Base-by-base conservation (phyloP, 2,113 vertebrate species). In the Oryzias curvinotus region DNA sequence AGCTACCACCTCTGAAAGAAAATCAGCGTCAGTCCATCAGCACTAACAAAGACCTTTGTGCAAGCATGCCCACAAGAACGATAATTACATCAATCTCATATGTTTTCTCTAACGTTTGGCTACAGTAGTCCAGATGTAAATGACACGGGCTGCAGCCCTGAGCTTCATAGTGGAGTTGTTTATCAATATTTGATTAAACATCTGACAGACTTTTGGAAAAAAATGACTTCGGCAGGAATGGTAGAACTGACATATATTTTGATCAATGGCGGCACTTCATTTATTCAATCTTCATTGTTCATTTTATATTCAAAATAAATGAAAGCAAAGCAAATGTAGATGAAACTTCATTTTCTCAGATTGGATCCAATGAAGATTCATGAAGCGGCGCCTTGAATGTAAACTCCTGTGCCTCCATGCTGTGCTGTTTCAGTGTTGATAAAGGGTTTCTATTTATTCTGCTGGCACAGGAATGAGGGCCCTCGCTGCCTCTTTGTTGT, bases 371-470 rank as follows among this genome's bases (percentile, higher is more conserved):
- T 48, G 19, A 48, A 17, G 47, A 48, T 48, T 10, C 47, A 48
- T 48, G 60, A 75, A 59, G 48, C 54, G 52, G 21, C 62, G 17
- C 61, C 18, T 2, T 52, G 69, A 53, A 68, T 49, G 7, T 52
- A 52, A 66, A 53, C 52, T 54, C 47, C 54, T 52, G n/a, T 48
- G 49, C 64, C 17, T 61, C 30, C 18, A 36, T 69, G 53, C 54
- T 75, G 42, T 3, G 5, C 61, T 65, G 63, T 66, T 72, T 76
- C 65, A 51, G 56, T 61, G 61, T 52, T 76, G 77, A 83, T 82
- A 75, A 81, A 69, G 51, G 66, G 14, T 83, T 77, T 80, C 68
- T 79, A 71, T 86, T 87, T 80, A 77, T 82, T 80, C 86, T 62
- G 63, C 62, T 51, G 70, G 61, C 66, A 63, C 73, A 49, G 46